Percentiles rank a stretch among this genome's conserved stretches.
These are phyloP conservation scores for Andrena marginata DNA, from an alignment of 2,888 invertebrate genomes.

Conservation along the genomic window DNA sequence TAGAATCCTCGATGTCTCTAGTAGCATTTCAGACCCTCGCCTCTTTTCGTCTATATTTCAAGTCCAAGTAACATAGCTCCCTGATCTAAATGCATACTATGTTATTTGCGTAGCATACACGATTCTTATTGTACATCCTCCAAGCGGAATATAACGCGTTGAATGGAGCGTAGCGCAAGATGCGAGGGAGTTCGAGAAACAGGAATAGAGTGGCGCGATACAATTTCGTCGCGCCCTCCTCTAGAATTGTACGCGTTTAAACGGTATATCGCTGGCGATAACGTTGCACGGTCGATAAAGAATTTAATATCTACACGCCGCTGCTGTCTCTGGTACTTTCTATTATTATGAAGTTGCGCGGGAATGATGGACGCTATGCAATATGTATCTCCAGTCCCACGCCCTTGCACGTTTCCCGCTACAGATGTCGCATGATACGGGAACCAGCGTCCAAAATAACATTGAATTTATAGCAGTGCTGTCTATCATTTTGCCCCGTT, in stretches of 20 bases:
- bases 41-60: background rate
- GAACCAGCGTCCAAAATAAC: conserved; percentile 48
- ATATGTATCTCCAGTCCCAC: conserved; percentile 43
- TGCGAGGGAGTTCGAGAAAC: background rate
- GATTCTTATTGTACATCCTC: background rate
- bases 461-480: conserved; percentile 48
- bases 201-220: background rate
- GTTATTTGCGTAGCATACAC: background rate
- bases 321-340: conserved; percentile 45
- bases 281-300: conserved; percentile 24
- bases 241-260: background rate
- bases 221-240: conserved; percentile 7
- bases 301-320: conserved; percentile 47
- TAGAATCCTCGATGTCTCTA: too few relatives aligned
- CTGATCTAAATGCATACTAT: background rate
- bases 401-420: conserved; percentile 51
- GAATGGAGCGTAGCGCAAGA: background rate
- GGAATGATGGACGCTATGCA: conserved; percentile 47
- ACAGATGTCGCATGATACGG: conserved; percentile 54
- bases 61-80: background rate
- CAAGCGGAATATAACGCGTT: background rate
- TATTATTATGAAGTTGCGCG: conserved; percentile 52
- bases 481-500: conserved; percentile 32
- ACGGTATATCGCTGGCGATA: conserved; percentile 17
- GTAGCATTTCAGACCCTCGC: too few relatives aligned